Evolutionary conservation across 2,888 invertebrate genomes (phyloP).

Genomic region (Ornithoptera priamus): DNA sequence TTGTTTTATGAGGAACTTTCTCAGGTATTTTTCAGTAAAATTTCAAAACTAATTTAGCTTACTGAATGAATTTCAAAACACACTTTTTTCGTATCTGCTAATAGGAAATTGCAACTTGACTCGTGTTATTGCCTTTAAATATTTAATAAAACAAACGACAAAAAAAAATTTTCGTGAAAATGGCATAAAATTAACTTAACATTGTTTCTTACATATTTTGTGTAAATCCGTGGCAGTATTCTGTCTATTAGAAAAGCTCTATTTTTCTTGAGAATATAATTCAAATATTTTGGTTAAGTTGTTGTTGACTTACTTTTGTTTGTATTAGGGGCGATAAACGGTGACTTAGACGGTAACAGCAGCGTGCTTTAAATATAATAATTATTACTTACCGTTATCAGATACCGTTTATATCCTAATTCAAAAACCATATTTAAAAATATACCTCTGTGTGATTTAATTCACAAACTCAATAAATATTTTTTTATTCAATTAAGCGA

Average conservation of each 20-base stretch:
- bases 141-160: background rate
- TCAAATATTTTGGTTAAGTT: background rate
- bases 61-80: background rate
- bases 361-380: conserved; percentile 2
- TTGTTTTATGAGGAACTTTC: conserved; percentile 90
- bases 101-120: too few relatives aligned
- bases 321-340: background rate
- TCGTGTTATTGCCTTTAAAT: too few relatives aligned
- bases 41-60: too few relatives aligned
- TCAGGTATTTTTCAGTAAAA: conserved; percentile 59
- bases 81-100: too few relatives aligned
- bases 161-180: too few relatives aligned
- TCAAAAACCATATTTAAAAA: background rate
- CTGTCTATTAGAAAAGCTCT: too few relatives aligned
- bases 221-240: too few relatives aligned
- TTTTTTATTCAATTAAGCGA: too few relatives aligned
- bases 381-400: background rate
- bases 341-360: background rate
- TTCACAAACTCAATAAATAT: background rate
- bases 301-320: background rate
- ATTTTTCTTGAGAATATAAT: background rate
- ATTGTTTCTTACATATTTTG: too few relatives aligned
- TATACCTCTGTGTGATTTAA: background rate
- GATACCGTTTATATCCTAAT: background rate
- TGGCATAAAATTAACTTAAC: too few relatives aligned